These are phyloP conservation scores for Capitella teleta DNA, from an alignment of 1,140 invertebrate genomes.

Conservation along the genomic window DNA sequence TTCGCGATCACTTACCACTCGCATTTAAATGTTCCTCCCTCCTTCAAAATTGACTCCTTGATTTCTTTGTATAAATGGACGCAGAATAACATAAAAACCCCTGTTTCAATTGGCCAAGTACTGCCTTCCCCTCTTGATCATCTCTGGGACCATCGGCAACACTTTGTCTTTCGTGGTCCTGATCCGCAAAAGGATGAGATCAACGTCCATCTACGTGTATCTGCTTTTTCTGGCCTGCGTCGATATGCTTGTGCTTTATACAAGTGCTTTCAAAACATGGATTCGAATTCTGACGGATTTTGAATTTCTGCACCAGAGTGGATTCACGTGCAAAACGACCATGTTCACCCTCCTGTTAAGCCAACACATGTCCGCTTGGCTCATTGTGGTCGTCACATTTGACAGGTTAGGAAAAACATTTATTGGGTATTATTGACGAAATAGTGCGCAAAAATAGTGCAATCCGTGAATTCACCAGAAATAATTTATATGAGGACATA, in stretches of 20 bases:
- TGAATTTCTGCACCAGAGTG: conserved; percentile 1
- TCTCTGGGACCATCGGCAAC: conserved; percentile 29
- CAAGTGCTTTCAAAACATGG: conserved; percentile 37
- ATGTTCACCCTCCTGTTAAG: conserved; percentile 3
- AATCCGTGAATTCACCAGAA: too few species aligned
- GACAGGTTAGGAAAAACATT: too few species aligned
- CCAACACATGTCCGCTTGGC: conserved; percentile 9
- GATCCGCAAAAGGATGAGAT: conserved; percentile 24
- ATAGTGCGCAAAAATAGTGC: too few species aligned
- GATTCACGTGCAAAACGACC: conserved; percentile 2
- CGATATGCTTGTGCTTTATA: conserved; percentile 30
- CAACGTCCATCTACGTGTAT: conserved; percentile 31
- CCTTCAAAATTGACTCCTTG: not conserved
- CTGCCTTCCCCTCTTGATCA: conserved; percentile 18
- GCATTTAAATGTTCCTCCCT: too few species aligned
- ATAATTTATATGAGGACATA: too few species aligned
- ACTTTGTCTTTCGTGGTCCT: conserved; percentile 27
- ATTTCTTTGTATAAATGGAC: too few species aligned
- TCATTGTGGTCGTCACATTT: conserved; percentile 8
- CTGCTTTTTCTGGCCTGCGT: conserved; percentile 31
- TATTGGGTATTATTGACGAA: too few species aligned
- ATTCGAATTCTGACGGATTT: conserved; percentile 14
- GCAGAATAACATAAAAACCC: too few species aligned
- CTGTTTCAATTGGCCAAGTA: conserved; percentile 17
- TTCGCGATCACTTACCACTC: too few species aligned